Conservation (phyloP, 2,113 vertebrate species). For the Patagioenas fasciata region DNA sequence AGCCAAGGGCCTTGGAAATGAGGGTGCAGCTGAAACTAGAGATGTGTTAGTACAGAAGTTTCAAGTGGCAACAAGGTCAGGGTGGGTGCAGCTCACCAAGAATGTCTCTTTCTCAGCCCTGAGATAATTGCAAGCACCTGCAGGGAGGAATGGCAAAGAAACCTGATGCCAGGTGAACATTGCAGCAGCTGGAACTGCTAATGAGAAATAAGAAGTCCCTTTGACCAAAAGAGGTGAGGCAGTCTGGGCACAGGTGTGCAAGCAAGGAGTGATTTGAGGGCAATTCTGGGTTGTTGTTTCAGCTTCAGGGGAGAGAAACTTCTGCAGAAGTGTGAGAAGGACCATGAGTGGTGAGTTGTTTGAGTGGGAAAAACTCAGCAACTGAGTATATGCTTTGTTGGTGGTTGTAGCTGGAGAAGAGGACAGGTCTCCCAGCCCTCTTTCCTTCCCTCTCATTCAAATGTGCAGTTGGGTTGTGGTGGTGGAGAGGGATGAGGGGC, state of each 20-base stretch:
- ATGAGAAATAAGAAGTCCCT: rapidly evolving
- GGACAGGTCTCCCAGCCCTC: rapidly evolving
- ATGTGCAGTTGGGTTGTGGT: too few relatives aligned
- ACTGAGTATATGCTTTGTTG: background rate
- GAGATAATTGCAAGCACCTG: background rate
- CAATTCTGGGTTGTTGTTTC: rapidly evolving
- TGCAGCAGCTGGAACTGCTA: background rate
- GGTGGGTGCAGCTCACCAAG: background rate
- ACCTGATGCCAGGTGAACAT: background rate
- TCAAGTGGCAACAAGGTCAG: background rate
- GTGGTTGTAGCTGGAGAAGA: background rate
- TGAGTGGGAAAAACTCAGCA: background rate
- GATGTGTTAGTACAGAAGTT: background rate
- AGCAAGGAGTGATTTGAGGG: rapidly evolving
- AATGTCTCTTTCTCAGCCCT: background rate
- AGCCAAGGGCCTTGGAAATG: background rate
- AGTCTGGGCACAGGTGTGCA: rapidly evolving
- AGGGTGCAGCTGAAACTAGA: background rate
- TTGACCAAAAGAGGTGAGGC: background rate
- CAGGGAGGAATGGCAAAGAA: background rate
- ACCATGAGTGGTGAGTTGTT: rapidly evolving
- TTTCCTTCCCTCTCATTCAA: rapidly evolving
- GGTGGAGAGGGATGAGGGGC: background rate
- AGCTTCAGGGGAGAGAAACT: background rate
- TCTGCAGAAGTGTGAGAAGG: background rate